A percentile compares a stretch with the other conserved stretches of the same genome.
phyloP scores from a whole-genome alignment of 2,888 invertebrate species.

The Oscheius sp. region DNA sequence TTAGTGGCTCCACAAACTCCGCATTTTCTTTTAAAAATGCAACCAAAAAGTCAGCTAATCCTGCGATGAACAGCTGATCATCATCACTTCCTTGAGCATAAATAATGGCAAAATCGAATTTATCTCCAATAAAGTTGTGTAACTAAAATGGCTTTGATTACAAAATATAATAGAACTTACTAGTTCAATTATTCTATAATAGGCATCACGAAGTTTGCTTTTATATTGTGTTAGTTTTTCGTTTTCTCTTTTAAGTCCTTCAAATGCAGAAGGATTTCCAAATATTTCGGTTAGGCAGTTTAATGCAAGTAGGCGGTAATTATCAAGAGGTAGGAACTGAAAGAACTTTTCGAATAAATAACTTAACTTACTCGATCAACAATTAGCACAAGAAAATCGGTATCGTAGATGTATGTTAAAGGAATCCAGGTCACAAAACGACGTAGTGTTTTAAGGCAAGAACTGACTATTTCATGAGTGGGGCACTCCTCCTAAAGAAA shows the following conservation, averaged over 20 bases:
- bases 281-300: slow-evolving; percentile 98
- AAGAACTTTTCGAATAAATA: slow-evolving; percentile 30
- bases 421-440: slow-evolving; percentile 99
- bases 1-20: slow-evolving; percentile 68
- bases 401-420: slow-evolving; percentile 99
- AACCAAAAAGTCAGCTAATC: slow-evolving; percentile 94
- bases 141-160: not conserved
- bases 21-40: slow-evolving; percentile 96
- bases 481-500: slow-evolving; percentile 84
- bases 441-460: slow-evolving; percentile 92
- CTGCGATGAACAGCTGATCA: slow-evolving; percentile 96
- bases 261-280: slow-evolving; percentile 71
- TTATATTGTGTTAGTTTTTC: slow-evolving; percentile 78
- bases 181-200: slow-evolving; percentile 90
- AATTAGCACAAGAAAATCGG: slow-evolving; percentile 90
- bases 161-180: slow-evolving; percentile 71
- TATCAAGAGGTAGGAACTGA: slow-evolving; percentile 91
- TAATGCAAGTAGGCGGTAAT: slow-evolving; percentile 95
- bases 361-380: slow-evolving; percentile 78
- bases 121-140: slow-evolving; percentile 25
- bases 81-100: slow-evolving; percentile 92
- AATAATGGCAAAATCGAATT: slow-evolving; percentile 90
- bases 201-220: slow-evolving; percentile 87
- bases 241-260: slow-evolving; percentile 29
- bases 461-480: slow-evolving; percentile 92